Base-by-base conservation (phyloP, 1,140 invertebrate genomes). In the Himalopsyche phryganea region DNA sequence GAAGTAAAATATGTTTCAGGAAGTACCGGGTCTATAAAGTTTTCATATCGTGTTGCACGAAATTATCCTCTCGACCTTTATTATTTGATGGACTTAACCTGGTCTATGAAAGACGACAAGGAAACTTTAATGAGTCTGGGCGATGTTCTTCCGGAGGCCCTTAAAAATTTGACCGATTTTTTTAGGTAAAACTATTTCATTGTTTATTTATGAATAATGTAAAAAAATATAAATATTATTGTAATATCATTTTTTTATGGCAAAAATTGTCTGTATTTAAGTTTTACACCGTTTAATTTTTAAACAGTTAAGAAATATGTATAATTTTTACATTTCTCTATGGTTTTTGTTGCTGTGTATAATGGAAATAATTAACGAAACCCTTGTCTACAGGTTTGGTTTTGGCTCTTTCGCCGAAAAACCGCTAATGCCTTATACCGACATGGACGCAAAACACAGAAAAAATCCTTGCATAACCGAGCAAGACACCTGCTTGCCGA, bases 21-120 rank as follows among this genome's bases (percentile, higher is more conserved):
- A 28, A 74, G 81, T 61, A 76, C 74, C 11, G 74, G 75, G 66
- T 75, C 70, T 42, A 66, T 85, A 14, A 71, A 75, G 52, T 75
- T 85, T 58, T 73, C 74, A 13, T 85, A 81, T 63, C 70, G 82
- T 44, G 78, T 82, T 11, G 84, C 84, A 35, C 85, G 79, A 67
- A 89, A 94, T 71, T 95, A 94, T 75, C 93, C 93, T 1, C 79
- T 96, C n/a, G 93, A 96, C 72, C 76, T 96, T 6, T 96, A 96
- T 71, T 94, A 92, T 67, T 72, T 96, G 32, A 93, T 95, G 89
- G 93, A 96, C 71, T 74, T 94, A 9, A 94, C 91, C 5, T 88
- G 88, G 77, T 91, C 91, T 2, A 96, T 96, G 93, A 81, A 80
- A 63, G 87, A 92, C 65, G 90, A 95, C 66, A 90, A 94, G 67